Percentiles rank a stretch among this genome's conserved stretches.
Evolutionary conservation across 2,888 invertebrate genomes (phyloP).

Genomic region (Melieria picta): DNA sequence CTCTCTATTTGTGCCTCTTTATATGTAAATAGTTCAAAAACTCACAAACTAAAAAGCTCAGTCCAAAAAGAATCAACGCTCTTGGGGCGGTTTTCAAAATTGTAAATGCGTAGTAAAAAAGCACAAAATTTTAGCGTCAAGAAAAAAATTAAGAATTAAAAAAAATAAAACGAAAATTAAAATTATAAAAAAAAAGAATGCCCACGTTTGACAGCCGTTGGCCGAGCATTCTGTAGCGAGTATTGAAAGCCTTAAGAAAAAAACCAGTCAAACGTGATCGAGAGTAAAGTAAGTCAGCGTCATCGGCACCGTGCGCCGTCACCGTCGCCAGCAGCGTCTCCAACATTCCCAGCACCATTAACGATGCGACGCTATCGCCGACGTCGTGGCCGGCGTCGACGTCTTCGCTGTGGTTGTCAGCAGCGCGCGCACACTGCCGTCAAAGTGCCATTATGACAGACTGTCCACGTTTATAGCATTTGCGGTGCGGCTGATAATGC

Average conservation of each 20-base stretch:
- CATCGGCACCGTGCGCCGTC: background rate
- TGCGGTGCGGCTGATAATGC: too few relatives aligned
- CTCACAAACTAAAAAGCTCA: background rate
- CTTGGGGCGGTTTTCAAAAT: background rate
- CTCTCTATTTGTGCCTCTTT: background rate
- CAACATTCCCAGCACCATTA: background rate
- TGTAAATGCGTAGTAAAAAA: slow-evolving; percentile 20
- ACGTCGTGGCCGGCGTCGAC: background rate
- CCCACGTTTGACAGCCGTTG: too few relatives aligned
- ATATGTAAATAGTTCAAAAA: background rate
- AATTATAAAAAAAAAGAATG: background rate
- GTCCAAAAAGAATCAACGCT: background rate
- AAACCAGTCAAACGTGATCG: slow-evolving; percentile 60
- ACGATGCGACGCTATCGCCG: background rate
- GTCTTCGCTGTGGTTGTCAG: background rate
- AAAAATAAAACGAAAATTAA: background rate
- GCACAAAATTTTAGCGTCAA: background rate
- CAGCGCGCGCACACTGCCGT: background rate
- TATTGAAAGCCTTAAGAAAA: slow-evolving; percentile 25
- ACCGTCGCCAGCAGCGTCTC: background rate
- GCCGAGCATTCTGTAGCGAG: background rate
- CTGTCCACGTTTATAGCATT: background rate
- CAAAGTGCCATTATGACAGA: background rate
- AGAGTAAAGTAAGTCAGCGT: slow-evolving; percentile 55
- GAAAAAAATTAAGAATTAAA: background rate